Evolutionary conservation across 1,140 invertebrate species (phyloP).

Genomic region (Pemphigus obesinymphae): DNA sequence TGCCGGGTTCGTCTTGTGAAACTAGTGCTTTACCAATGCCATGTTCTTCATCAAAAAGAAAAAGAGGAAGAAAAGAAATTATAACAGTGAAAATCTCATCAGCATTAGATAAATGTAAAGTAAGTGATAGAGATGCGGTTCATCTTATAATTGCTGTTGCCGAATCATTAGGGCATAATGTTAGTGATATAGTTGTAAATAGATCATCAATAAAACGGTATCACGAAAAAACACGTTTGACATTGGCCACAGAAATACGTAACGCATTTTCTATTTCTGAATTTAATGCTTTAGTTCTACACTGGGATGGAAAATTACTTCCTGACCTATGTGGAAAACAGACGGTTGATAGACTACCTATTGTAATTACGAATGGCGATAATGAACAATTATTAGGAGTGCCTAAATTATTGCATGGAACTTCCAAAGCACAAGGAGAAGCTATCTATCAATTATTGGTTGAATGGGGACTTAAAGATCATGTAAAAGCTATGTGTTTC

Average conservation of each 20-base stretch:
- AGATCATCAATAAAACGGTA: conserved; percentile 42
- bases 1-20: no score
- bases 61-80: conserved; percentile 26
- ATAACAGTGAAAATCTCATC: no score
- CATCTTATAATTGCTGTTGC: conserved; percentile 43
- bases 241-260: neutral
- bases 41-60: no score
- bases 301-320: conserved; percentile 46
- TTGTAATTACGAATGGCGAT: conserved; percentile 14
- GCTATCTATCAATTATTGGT: neutral
- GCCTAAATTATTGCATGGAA: neutral
- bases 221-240: conserved; percentile 40
- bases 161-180: conserved; percentile 40
- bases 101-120: no score
- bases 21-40: no score
- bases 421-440: neutral
- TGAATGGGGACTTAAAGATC: conserved; percentile 17
- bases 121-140: conserved; percentile 44
- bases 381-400: conserved; percentile 30
- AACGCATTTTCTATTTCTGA: neutral
- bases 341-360: conserved; percentile 6
- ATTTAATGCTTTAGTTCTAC: conserved; percentile 31
- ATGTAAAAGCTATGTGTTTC: conserved; percentile 46
- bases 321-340: conserved; percentile 26
- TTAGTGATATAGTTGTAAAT: conserved; percentile 40